These are phyloP conservation scores for Pseudomyrmex gracilis DNA, from an alignment of 1,140 invertebrate genomes.

Conservation along the genomic window DNA sequence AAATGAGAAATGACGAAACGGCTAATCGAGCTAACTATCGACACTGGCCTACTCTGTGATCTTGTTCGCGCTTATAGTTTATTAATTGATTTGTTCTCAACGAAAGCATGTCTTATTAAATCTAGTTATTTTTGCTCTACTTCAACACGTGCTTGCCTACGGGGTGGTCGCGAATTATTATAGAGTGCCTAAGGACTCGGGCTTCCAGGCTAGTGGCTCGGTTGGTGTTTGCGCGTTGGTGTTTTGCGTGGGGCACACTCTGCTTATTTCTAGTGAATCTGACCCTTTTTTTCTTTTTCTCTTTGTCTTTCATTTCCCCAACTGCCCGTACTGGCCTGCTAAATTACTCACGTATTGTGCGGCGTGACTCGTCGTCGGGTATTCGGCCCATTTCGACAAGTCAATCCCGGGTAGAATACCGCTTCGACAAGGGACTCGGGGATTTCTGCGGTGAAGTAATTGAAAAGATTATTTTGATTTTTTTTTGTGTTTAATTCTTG, in stretches of 20 bases:
- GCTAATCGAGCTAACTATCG: not conserved
- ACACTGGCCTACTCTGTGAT: slow-evolving; percentile 27
- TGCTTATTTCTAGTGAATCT: slow-evolving; percentile 63
- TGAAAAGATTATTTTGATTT: not conserved
- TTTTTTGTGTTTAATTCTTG: not conserved
- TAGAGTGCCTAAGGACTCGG: slow-evolving; percentile 65
- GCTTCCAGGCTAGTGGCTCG: slow-evolving; percentile 68
- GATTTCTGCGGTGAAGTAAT: slow-evolving; percentile 89
- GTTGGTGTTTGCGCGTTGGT: slow-evolving; percentile 62
- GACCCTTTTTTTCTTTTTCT: slow-evolving; percentile 70
- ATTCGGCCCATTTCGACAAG: slow-evolving; percentile 95
- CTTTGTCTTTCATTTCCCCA: slow-evolving; percentile 85
- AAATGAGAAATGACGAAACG: slow-evolving; percentile 1
- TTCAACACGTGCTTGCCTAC: slow-evolving; percentile 62
- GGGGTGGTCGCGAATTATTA: slow-evolving; percentile 55
- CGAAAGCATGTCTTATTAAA: slow-evolving; percentile 13
- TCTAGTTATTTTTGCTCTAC: slow-evolving; percentile 33
- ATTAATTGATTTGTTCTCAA: slow-evolving; percentile 7
- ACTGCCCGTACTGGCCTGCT: slow-evolving; percentile 85
- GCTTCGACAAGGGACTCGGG: slow-evolving; percentile 94
- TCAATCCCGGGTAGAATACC: slow-evolving; percentile 94
- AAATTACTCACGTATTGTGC: slow-evolving; percentile 89
- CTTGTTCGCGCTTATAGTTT: not conserved
- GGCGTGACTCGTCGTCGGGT: slow-evolving; percentile 83
- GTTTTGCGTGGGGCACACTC: slow-evolving; percentile 21